Evolutionary conservation across 1,140 invertebrate genomes (phyloP).

Genomic region (Drosophila teissieri): DNA sequence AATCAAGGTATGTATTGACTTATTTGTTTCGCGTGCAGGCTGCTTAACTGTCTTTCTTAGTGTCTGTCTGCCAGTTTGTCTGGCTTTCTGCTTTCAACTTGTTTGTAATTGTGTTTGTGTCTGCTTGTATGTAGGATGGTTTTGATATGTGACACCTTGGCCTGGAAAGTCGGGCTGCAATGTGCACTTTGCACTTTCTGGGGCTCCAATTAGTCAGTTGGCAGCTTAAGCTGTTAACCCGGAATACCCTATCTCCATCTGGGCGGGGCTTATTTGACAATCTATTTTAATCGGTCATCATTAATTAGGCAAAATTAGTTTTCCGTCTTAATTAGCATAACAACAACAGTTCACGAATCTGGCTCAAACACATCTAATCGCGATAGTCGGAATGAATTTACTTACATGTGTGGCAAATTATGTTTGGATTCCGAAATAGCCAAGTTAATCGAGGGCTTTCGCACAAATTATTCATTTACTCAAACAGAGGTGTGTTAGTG

Average conservation of each 20-base stretch:
- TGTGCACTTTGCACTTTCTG: conserved; percentile 34
- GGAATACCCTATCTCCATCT: conserved; percentile 25
- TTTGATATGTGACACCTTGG: conserved; percentile 53
- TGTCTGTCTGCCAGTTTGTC: conserved; percentile 33
- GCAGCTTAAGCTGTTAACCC: conserved; percentile 11
- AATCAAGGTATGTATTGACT: too few relatives aligned
- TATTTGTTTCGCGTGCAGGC: conserved; percentile 6
- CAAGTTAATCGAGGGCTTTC: conserved; percentile 4
- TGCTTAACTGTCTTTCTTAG: neutral
- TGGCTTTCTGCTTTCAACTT: conserved; percentile 20
- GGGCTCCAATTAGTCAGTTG: conserved; percentile 26
- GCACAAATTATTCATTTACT: neutral
- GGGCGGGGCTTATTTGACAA: conserved; percentile 30
- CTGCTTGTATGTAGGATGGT: conserved; percentile 15
- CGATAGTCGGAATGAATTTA: conserved; percentile 61
- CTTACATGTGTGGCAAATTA: conserved; percentile 24
- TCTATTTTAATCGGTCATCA: conserved; percentile 68
- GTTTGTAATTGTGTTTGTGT: conserved; percentile 29
- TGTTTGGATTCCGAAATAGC: conserved; percentile 37
- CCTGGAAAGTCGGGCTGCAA: conserved; percentile 1
- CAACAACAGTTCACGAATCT: conserved; percentile 20
- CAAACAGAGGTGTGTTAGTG: neutral
- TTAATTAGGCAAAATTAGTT: conserved; percentile 68
- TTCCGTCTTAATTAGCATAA: conserved; percentile 63
- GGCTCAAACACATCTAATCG: conserved; percentile 40